Base-by-base conservation (phyloP, 1,140 invertebrate species). In the Bombyx mandarina region DNA sequence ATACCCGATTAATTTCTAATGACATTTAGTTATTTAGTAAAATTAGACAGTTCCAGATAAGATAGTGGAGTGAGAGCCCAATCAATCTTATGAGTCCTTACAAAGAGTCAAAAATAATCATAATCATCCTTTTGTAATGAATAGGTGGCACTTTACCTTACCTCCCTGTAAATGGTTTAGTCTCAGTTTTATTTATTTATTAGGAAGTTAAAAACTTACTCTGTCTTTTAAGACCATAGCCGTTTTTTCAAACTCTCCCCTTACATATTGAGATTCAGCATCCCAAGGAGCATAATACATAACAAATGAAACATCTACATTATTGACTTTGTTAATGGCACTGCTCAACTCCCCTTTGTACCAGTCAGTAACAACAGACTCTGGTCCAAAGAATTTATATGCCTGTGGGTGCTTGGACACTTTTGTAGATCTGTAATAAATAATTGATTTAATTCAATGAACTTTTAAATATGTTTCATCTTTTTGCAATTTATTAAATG, bases 211-310 rank as follows among this genome's bases (percentile, higher is more conserved):
- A 70, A 18, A 57, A 69, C 72, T 77, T 86, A 94, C 93, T 85
- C 93, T 84, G 64, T 92, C 89, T 70, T 91, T 85, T 85, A 95
- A 91, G 75, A 92, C 91, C 66, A 88, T 87, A 9, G 94, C 93
- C 59, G 92, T 92, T 67, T 88, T 90, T 75, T 94, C 91, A 89
- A 95, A 95, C 71, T 96, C 93, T 49, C 89, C 73, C 57, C 91
- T 88, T 1, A 92, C 89, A 73, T 89, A 84, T 77, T 95, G 93
- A 68, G 92, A 93, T 68, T 94, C 92, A 1, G 94, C 93, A 90
- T 95, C 94, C 95, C 95, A 97, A 0, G 95, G 95, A 9, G 95
- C 95, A 88, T 97, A 97, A 75, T 94, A 96, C 93, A 96, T 95
- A 45, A 96, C 90, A 89, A 96, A 94, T 54, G 93, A 91, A 9